Conservation (phyloP, 2,888 invertebrate genomes). For the Xanthia togata region DNA sequence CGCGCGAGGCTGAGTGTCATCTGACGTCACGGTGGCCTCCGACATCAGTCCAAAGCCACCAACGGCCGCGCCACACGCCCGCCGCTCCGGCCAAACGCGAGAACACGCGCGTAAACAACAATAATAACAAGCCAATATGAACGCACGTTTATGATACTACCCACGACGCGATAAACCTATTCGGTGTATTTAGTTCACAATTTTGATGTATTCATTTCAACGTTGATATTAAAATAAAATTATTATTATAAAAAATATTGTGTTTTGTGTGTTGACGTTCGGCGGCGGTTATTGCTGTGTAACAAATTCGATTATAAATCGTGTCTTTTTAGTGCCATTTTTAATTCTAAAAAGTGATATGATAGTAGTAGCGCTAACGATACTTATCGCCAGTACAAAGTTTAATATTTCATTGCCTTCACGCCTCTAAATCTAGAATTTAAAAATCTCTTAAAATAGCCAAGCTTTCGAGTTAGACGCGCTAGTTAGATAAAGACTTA, state of each 20-base stretch:
- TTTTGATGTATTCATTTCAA: slow-evolving; percentile 72
- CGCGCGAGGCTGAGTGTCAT: slow-evolving; percentile 64
- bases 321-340: slow-evolving; percentile 90
- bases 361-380: slow-evolving; percentile 80
- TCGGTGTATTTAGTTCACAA: slow-evolving; percentile 85
- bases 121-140: slow-evolving; percentile 82
- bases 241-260: slow-evolving; percentile 36
- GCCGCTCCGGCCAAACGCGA: slow-evolving; percentile 74
- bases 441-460: slow-evolving; percentile 73
- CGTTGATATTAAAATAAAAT: slow-evolving; percentile 66
- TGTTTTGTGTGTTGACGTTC: slow-evolving; percentile 66
- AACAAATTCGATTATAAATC: slow-evolving; percentile 79
- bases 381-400: slow-evolving; percentile 89
- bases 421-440: slow-evolving; percentile 82
- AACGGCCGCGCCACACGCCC: slow-evolving; percentile 75
- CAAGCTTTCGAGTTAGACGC: slow-evolving; percentile 80
- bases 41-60: slow-evolving; percentile 75
- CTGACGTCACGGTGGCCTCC: slow-evolving; percentile 76
- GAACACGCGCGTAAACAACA: slow-evolving; percentile 82
- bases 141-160: slow-evolving; percentile 80
- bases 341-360: slow-evolving; percentile 80
- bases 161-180: slow-evolving; percentile 69
- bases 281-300: slow-evolving; percentile 72
- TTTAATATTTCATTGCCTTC: slow-evolving; percentile 87
- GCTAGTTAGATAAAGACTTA: slow-evolving; percentile 80